Conservation (phyloP, 2,797 vertebrate species). For the Lacerta agilis region DNA sequence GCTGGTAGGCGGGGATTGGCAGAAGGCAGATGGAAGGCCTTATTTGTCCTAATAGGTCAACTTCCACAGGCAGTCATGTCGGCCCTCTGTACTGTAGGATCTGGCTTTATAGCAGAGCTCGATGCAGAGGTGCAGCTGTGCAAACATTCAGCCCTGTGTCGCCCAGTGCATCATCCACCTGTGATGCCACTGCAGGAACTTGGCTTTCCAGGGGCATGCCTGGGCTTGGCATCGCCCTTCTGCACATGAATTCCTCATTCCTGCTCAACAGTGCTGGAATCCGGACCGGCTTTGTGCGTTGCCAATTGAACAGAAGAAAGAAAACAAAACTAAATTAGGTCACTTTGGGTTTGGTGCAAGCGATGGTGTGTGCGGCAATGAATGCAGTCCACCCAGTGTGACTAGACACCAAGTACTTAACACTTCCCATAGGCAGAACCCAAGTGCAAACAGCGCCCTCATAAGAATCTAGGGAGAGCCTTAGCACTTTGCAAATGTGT, state of each 20-base stretch:
- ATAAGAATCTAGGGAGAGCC: no score
- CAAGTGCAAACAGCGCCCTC: no score
- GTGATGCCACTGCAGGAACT: slow-evolving; percentile 45
- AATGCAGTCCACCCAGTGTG: background rate
- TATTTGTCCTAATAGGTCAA: no score
- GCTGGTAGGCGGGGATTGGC: no score
- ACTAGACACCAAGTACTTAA: background rate
- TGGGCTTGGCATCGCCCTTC: slow-evolving; percentile 44
- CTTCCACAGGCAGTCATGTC: background rate
- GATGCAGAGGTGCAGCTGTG: no score
- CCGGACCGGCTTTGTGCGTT: background rate
- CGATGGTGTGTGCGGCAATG: background rate
- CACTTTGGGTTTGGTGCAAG: background rate
- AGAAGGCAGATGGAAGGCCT: no score
- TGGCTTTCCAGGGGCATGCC: slow-evolving; percentile 57
- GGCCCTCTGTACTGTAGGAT: background rate
- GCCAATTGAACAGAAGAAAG: background rate
- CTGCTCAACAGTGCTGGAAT: slow-evolving; percentile 11
- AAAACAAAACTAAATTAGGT: background rate
- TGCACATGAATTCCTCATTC: slow-evolving; percentile 38
- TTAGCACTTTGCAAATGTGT: no score
- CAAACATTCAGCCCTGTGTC: background rate
- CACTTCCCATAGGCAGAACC: no score
- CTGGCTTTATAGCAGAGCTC: background rate
- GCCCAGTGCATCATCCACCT: slow-evolving; percentile 48